Conservation (phyloP, 53 echinoderm and acorn worm genomes). For the Echinometra lucunter region DNA sequence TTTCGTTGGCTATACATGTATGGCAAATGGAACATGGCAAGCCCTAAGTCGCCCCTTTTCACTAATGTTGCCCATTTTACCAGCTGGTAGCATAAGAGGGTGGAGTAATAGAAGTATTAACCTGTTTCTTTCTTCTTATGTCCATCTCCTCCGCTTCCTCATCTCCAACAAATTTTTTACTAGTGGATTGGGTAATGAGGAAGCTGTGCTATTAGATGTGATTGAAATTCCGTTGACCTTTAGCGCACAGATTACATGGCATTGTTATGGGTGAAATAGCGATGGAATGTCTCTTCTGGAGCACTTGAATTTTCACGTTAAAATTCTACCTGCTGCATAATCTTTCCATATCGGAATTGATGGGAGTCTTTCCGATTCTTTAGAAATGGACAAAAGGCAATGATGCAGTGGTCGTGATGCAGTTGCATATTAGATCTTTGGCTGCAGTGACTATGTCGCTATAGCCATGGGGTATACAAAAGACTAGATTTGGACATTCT, state of each 20-base stretch:
- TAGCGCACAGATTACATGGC: not conserved
- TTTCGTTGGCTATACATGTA: not conserved
- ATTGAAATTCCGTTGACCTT: conserved; percentile 20
- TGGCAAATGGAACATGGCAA: not conserved
- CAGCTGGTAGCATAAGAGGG: not conserved
- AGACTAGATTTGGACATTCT: too few species aligned
- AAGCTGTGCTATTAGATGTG: not conserved
- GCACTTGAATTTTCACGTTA: not conserved
- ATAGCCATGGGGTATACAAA: too few species aligned
- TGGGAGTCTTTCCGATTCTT: not conserved
- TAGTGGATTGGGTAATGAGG: not conserved
- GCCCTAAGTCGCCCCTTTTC: not conserved
- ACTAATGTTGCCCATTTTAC: not conserved
- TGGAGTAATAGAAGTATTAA: not conserved
- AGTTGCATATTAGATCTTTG: too few species aligned
- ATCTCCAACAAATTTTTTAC: not conserved
- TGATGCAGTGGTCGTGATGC: too few species aligned
- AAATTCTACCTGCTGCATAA: not conserved
- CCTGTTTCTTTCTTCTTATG: too few species aligned
- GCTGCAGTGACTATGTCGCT: too few species aligned
- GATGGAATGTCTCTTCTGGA: not conserved
- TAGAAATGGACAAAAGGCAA: not conserved
- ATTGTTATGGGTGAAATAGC: not conserved
- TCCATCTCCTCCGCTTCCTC: not conserved
- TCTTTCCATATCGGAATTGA: not conserved